Evolutionary conservation across 2,888 invertebrate genomes (phyloP).

Genomic region (Melanargia galathea): DNA sequence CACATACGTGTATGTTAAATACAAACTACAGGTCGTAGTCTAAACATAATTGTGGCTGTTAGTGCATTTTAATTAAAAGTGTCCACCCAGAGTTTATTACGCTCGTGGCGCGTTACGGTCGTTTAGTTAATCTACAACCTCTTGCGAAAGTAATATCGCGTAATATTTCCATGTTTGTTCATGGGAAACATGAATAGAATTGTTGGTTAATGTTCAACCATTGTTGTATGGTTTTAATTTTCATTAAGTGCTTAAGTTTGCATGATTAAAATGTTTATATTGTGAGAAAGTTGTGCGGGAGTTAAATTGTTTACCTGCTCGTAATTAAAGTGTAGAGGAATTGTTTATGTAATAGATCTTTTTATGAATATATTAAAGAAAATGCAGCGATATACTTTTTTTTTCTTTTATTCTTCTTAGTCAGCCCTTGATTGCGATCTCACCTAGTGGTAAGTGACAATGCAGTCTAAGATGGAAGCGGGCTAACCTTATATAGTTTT

Average conservation of each 20-base stretch:
- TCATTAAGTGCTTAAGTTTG: not conserved
- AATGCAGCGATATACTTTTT: too few species aligned
- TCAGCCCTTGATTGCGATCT: too few species aligned
- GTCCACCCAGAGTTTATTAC: conserved; percentile 35
- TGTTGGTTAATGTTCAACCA: conserved; percentile 13
- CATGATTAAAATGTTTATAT: conserved; percentile 2
- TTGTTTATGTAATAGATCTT: too few species aligned
- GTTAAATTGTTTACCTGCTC: not conserved
- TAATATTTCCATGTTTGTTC: conserved; percentile 24
- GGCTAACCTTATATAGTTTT: too few species aligned
- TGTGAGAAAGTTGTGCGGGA: not conserved
- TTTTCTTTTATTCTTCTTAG: too few species aligned
- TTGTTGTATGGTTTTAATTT: conserved; percentile 17
- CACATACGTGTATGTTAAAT: not conserved
- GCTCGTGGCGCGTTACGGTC: conserved; percentile 32
- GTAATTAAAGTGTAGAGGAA: too few species aligned
- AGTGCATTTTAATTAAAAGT: conserved; percentile 43
- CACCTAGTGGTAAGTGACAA: too few species aligned
- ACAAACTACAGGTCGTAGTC: conserved; percentile 21
- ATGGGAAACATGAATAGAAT: conserved; percentile 17
- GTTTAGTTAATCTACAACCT: conserved; percentile 33
- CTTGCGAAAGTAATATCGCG: conserved; percentile 22
- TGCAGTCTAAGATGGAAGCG: too few species aligned
- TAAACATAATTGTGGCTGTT: conserved; percentile 24
- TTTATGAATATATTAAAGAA: too few species aligned